Conservation (phyloP, 2,888 invertebrate genomes). For the Lottia scabra region DNA sequence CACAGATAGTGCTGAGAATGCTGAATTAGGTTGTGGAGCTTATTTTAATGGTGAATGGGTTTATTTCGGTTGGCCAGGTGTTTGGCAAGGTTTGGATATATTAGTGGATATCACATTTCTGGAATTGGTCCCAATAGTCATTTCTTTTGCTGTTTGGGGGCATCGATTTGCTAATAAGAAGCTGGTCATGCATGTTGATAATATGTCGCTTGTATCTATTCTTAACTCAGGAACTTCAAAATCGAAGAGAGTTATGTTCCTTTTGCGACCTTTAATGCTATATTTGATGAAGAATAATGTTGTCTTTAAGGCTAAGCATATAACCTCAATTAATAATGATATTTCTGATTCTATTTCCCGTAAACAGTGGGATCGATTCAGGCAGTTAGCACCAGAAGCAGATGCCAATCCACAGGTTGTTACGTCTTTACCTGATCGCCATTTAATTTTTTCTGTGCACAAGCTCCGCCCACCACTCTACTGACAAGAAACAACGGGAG, state of each 20-base stretch:
- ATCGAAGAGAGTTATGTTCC: conserved; percentile 17
- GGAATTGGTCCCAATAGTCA: conserved; percentile 20
- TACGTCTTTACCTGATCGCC: not conserved
- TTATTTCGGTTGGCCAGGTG: conserved; percentile 17
- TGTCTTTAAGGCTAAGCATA: conserved; percentile 7
- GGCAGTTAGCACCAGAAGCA: not conserved
- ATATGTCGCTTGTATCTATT: conserved; percentile 21
- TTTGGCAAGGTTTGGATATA: conserved; percentile 7
- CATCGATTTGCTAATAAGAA: conserved; percentile 14
- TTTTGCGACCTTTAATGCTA: not conserved
- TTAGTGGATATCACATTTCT: conserved; percentile 22
- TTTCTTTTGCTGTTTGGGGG: conserved; percentile 10
- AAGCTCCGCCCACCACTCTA: too few relatives aligned
- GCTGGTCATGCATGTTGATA: conserved; percentile 17
- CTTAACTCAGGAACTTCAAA: conserved; percentile 19
- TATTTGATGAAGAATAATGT: not conserved
- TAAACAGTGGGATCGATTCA: not conserved
- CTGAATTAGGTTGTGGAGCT: conserved; percentile 17
- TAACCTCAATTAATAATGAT: not conserved
- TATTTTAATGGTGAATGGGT: conserved; percentile 18
- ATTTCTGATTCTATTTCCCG: conserved; percentile 2
- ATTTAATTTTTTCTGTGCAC: too few relatives aligned
- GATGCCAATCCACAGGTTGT: not conserved
- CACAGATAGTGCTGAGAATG: not conserved
- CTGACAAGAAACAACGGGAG: too few relatives aligned